Evolutionary conservation across 2,113 vertebrate species (phyloP).

Genomic region (Sander lucioperca): DNA sequence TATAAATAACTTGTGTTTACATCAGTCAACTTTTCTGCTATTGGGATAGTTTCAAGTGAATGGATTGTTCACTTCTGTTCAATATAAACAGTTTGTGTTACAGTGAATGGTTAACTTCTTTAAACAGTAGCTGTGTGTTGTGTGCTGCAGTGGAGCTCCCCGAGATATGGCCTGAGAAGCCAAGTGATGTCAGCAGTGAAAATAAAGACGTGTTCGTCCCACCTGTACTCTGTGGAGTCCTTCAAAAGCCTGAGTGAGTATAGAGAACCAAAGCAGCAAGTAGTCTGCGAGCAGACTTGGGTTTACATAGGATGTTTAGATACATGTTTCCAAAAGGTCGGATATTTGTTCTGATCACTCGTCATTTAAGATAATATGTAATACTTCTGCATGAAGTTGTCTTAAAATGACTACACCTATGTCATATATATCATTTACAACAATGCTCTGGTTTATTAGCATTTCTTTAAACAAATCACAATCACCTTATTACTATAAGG

Average conservation of each 20-base stretch:
- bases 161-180: constrained; percentile 76
- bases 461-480: too few species aligned
- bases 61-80: background rate
- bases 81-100: background rate
- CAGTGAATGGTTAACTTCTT: background rate
- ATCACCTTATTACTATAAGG: too few species aligned
- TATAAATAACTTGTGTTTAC: too few species aligned
- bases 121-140: constrained; percentile 16
- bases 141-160: constrained; percentile 86
- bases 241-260: constrained; percentile 84
- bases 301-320: background rate
- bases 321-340: background rate
- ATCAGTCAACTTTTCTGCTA: background rate
- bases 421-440: too few species aligned
- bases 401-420: too few species aligned
- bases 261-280: background rate
- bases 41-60: background rate
- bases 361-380: background rate
- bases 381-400: too few species aligned
- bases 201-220: constrained; percentile 85
- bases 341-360: background rate
- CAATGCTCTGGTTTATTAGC: too few species aligned
- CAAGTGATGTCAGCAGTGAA: constrained; percentile 87
- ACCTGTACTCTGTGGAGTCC: constrained; percentile 80
- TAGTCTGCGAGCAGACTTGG: background rate